phyloP scores from a whole-genome alignment of 2,888 invertebrate genomes.

The Chaetogeoica ovagalla region DNA sequence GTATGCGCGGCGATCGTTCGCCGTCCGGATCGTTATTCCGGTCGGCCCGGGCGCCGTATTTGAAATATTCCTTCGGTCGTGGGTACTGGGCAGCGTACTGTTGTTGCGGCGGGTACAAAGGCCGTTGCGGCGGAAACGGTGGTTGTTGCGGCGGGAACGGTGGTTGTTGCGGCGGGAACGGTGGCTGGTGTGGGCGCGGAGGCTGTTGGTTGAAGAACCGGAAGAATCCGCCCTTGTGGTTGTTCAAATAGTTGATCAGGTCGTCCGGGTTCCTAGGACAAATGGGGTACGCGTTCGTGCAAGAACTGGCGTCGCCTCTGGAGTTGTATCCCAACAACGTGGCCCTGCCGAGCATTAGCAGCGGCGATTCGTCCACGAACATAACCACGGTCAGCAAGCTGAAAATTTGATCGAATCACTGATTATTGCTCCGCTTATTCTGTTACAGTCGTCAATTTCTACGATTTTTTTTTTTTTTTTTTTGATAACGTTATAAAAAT shows the following conservation, averaged over 20 bases:
- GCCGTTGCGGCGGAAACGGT: not conserved
- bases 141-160: not conserved
- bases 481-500: no score
- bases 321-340: slow-evolving; percentile 74
- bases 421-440: no score
- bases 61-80: not conserved
- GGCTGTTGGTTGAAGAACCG: slow-evolving; percentile 67
- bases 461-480: no score
- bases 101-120: not conserved
- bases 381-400: slow-evolving; percentile 67
- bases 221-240: slow-evolving; percentile 84
- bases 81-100: slow-evolving; percentile 21
- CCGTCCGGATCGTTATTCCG: not conserved
- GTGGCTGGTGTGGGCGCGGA: slow-evolving; percentile 35
- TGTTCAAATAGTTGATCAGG: slow-evolving; percentile 77
- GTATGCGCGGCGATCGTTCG: slow-evolving; percentile 30
- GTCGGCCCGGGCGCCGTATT: not conserved
- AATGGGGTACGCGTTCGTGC: slow-evolving; percentile 70
- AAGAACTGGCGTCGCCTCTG: slow-evolving; percentile 66
- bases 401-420: slow-evolving; percentile 55
- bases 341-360: slow-evolving; percentile 75
- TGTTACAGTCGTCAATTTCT: no score
- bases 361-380: slow-evolving; percentile 66
- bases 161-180: slow-evolving; percentile 13
- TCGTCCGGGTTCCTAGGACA: slow-evolving; percentile 76